These are phyloP conservation scores for Chaetoderma sp. DNA, from an alignment of 2,888 invertebrate species.

Conservation along the genomic window DNA sequence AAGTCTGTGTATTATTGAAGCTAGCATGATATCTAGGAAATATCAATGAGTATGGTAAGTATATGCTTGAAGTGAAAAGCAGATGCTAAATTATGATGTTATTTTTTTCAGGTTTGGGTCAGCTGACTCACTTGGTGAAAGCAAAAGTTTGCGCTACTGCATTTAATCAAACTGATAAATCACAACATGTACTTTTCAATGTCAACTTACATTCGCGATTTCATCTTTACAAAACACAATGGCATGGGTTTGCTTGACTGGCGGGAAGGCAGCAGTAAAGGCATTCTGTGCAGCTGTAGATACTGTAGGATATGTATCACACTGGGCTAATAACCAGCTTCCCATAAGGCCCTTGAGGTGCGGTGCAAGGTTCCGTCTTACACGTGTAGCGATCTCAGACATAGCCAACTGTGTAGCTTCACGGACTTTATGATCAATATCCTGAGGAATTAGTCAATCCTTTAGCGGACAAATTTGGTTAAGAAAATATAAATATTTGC, in stretches of 20 bases:
- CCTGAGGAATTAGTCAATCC: slow-evolving; percentile 71
- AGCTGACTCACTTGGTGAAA: too few relatives aligned
- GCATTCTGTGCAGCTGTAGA: slow-evolving; percentile 79
- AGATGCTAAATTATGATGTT: too few relatives aligned
- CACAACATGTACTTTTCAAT: background rate
- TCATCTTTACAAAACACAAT: slow-evolving; percentile 86
- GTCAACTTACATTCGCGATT: slow-evolving; percentile 74
- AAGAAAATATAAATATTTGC: too few relatives aligned
- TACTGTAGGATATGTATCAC: slow-evolving; percentile 88
- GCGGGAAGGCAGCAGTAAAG: slow-evolving; percentile 82
- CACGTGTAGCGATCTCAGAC: slow-evolving; percentile 74
- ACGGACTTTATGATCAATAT: slow-evolving; percentile 85
- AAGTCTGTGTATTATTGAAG: too few relatives aligned
- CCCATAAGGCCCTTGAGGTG: slow-evolving; percentile 82
- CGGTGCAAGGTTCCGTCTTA: slow-evolving; percentile 83
- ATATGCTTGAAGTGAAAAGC: too few relatives aligned
- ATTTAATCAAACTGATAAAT: background rate
- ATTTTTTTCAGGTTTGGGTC: too few relatives aligned
- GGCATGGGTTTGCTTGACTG: slow-evolving; percentile 82
- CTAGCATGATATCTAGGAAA: too few relatives aligned
- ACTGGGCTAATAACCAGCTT: slow-evolving; percentile 86
- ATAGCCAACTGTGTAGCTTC: slow-evolving; percentile 84
- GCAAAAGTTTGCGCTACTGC: too few relatives aligned
- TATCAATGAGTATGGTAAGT: too few relatives aligned
- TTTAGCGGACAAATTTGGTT: too few relatives aligned